Evolutionary conservation across 2,888 invertebrate species (phyloP), one percentile per base, ranked within the genome.

Genomic region (Smittia sp.): DNA sequence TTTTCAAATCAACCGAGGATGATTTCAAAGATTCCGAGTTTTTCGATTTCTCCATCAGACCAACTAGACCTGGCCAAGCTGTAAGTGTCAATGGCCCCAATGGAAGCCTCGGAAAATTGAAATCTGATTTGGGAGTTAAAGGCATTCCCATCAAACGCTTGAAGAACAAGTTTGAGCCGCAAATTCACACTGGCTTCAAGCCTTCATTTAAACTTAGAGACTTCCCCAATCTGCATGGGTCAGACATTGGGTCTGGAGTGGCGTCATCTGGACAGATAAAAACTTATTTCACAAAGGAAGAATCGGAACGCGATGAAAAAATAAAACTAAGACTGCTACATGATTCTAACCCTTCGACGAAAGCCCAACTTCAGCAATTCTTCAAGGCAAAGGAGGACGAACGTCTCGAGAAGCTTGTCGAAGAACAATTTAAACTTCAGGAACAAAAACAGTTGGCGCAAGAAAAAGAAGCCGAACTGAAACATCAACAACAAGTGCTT

Each of bases 331-430:
- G 63, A 22, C 22, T 73, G 9, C 11, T 38, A 38, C 32, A 32
- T 9, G 9, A 32, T 32, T 7, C 38, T 15, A 73, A 65, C 7
- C 65, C 63, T 46, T 25, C 73, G 1, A 27, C 73, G n/a, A 25
- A 58, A 63, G 73, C 66, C 7, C 73, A 74, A 73, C 58, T 72
- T 62, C 54, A 52, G 38, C 73, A 74, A 68, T 74, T 58, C 58
- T 1, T 74, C 0, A 73, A 54, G 46, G 63, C 73, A 39, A 67
- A 73, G 9, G 73, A 74, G 25, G 74, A 73, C 13, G 74, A 74
- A 67, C 54, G 67, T 54, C 58, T 74, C 15, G 74, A 74, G 32
- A 73, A 62, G 41, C 67, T 66, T 11, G 41, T 73, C 0, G 73
- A 67, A 27, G 62, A 74, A 15, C 73, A 73, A 68, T 74, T 73